Evolutionary conservation across 2,113 vertebrate genomes (phyloP).

Genomic region (Eonycteris spelaea): DNA sequence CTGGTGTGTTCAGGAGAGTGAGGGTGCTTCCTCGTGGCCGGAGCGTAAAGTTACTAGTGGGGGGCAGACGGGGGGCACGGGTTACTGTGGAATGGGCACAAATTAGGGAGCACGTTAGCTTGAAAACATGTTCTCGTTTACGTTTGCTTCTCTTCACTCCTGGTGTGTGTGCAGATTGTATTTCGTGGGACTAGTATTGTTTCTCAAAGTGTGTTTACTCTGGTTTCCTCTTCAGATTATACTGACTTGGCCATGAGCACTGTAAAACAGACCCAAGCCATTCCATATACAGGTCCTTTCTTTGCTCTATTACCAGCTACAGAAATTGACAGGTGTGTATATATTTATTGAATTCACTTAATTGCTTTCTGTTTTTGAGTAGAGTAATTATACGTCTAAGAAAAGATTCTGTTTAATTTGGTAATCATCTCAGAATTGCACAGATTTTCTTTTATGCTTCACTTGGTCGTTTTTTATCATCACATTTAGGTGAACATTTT

Average conservation of each 20-base stretch:
- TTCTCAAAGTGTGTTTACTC: background rate
- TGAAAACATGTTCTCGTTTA: accelerated
- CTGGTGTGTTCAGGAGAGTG: too few relatives aligned
- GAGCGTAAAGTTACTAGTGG: background rate
- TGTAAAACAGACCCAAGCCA: constrained; percentile 95
- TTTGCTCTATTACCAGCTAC: constrained; percentile 91
- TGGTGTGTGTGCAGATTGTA: background rate
- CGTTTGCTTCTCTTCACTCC: background rate
- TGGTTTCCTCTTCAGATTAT: constrained; percentile 85
- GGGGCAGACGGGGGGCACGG: too few relatives aligned
- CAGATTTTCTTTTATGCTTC: background rate
- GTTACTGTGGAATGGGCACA: too few relatives aligned
- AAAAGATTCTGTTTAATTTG: background rate
- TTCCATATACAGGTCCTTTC: constrained; percentile 94
- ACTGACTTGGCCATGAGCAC: constrained; percentile 96
- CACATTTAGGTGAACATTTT: background rate
- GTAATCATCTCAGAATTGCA: background rate
- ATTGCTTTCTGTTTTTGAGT: background rate
- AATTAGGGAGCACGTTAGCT: background rate
- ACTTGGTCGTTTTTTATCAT: background rate
- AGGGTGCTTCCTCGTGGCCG: background rate
- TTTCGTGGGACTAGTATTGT: background rate
- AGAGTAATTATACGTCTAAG: background rate
- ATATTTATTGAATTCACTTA: background rate
- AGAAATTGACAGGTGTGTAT: constrained; percentile 89